These are phyloP conservation scores for Keiferia lycopersicella DNA, from an alignment of 2,888 invertebrate species.

Conservation along the genomic window DNA sequence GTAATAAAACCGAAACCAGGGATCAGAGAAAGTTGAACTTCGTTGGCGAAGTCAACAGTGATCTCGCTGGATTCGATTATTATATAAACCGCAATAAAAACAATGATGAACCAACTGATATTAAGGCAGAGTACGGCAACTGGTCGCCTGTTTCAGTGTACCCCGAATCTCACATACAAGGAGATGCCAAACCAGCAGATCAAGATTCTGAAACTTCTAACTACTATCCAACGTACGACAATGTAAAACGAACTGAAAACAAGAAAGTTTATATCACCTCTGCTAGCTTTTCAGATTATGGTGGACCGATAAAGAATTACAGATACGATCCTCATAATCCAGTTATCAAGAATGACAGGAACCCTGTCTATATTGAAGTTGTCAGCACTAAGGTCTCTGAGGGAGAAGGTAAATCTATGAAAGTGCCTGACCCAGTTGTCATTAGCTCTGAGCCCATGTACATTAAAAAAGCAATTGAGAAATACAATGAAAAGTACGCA, in stretches of 20 bases:
- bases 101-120: constrained; percentile 65
- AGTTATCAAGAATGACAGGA: constrained; percentile 78
- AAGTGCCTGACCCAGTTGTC: constrained; percentile 85
- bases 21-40: constrained; percentile 73
- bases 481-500: constrained; percentile 45
- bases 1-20: constrained; percentile 69
- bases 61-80: constrained; percentile 74
- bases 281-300: constrained; percentile 67
- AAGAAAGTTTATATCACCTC: constrained; percentile 77
- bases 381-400: constrained; percentile 76
- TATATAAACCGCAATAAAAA: constrained; percentile 70
- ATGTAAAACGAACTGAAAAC: constrained; percentile 66
- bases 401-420: constrained; percentile 68
- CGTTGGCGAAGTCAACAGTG: constrained; percentile 63
- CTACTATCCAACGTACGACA: constrained; percentile 75
- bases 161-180: constrained; percentile 73
- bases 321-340: constrained; percentile 76
- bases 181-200: constrained; percentile 64
- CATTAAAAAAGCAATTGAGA: constrained; percentile 77
- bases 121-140: constrained; percentile 77
- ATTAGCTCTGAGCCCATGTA: constrained; percentile 85
- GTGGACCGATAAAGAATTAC: constrained; percentile 69
- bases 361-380: constrained; percentile 78
- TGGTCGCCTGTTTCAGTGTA: constrained; percentile 79
- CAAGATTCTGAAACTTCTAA: constrained; percentile 67